Base-by-base conservation (phyloP, 2,888 invertebrate genomes). In the Drosophila nigritarsus region DNA sequence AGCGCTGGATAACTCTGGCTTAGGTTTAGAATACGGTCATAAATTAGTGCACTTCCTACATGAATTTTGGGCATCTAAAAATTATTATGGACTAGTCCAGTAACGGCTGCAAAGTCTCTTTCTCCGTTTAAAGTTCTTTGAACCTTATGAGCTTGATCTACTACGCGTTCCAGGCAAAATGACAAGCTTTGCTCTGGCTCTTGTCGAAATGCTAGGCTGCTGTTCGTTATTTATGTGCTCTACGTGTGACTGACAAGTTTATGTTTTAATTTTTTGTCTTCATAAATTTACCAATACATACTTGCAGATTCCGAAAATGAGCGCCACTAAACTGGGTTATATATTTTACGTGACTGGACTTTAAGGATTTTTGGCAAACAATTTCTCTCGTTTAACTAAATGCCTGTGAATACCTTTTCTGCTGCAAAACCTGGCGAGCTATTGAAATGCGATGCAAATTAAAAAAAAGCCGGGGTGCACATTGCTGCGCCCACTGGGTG, bases 201-300 rank as follows among this genome's bases (percentile, higher is more conserved):
- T 3, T 45, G 53, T 30, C 60, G 40, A 55, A 42, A 42, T 42
- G 42, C 20, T 45, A 15, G 24, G 27, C 30, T 27, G 45, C 49
- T 34, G 40, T 29, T 8, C 15, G 36, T 55, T 66, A 88, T 86
- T 88, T 88, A 86, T 88, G 64, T 54, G 81, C 8, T 53, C 78
- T 66, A 86, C 81, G 87, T 86, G 88, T 88, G 88, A 85, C 81
- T 88, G 88, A 85, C 84, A 85, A 85, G 81, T 83, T 88, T 80
- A 88, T 88, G 74, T 75, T 78, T 80, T 75, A 51, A 68, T 83
- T 74, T 82, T 67, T 58, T 60, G 51, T 56, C 55, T 65, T 64
- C 78, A 69, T 80, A 72, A 80, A 86, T 78, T 71, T 62, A 49
- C 50, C 56, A 72, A 68, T 80, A 74, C 67, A 68, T 80, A 74